Evolutionary conservation across 1,140 invertebrate species (phyloP).

Genomic region (Telenomus remus): DNA sequence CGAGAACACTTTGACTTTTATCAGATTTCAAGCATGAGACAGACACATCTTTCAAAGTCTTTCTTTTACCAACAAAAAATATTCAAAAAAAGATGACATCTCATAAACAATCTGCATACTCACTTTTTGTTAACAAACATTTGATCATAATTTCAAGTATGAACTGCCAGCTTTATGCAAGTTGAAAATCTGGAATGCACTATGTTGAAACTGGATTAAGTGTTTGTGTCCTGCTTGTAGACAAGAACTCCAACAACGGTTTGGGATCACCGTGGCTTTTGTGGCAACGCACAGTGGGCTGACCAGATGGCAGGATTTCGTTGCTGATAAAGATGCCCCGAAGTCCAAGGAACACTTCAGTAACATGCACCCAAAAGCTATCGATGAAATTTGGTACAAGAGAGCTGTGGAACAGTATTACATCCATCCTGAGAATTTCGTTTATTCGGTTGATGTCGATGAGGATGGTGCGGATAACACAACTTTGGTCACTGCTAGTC

Average conservation of each 20-base stretch:
- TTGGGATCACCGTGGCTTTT: conserved; percentile 89
- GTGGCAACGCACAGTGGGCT: conserved; percentile 92
- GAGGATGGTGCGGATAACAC: conserved; percentile 79
- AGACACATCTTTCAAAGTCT: no score
- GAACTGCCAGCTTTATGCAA: conserved; percentile 45
- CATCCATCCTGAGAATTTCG: conserved; percentile 86
- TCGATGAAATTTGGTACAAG: conserved; percentile 95
- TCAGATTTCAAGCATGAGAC: no score
- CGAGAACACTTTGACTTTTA: no score
- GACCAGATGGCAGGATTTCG: conserved; percentile 89
- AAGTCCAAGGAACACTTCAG: conserved; percentile 68
- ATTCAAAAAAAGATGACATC: no score
- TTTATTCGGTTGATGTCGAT: conserved; percentile 90
- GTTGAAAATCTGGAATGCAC: conserved; percentile 4
- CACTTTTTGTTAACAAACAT: no score
- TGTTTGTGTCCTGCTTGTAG: conserved; percentile 72
- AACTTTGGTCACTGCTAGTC: conserved; percentile 90
- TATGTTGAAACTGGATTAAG: no score
- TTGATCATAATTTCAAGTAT: conserved; percentile 1
- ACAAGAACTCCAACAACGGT: conserved; percentile 86
- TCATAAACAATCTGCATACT: no score
- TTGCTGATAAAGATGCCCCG: conserved; percentile 64
- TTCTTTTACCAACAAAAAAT: no score
- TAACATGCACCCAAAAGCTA: conserved; percentile 77
- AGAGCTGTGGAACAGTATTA: conserved; percentile 93